These are phyloP conservation scores for Percopsis transmontana DNA, from an alignment of 2,113 vertebrate genomes.

Conservation along the genomic window DNA sequence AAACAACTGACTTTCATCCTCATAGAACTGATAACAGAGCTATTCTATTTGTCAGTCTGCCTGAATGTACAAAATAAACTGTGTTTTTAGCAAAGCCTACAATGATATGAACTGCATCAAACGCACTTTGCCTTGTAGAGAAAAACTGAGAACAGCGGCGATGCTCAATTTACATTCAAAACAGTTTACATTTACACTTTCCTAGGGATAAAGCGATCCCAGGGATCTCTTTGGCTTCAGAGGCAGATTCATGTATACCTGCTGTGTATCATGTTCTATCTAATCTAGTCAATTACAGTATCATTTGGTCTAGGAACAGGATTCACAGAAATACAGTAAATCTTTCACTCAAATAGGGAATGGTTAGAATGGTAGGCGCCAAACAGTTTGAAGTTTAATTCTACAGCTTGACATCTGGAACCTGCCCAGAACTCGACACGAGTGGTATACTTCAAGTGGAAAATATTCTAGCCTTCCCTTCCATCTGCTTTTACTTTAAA, in stretches of 20 bases:
- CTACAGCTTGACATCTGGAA: conserved; percentile 52
- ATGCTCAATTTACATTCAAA: no score
- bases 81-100: no score
- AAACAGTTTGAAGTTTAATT: conserved; percentile 58
- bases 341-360: conserved; percentile 31
- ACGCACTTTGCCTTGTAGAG: no score
- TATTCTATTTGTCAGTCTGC: no score
- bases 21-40: no score
- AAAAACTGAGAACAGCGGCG: no score
- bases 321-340: conserved; percentile 49
- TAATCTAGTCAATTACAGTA: neutral
- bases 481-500: conserved; percentile 76
- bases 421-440: conserved; percentile 57
- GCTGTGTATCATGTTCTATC: conserved; percentile 9
- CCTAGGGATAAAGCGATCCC: neutral
- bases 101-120: no score
- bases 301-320: conserved; percentile 22
- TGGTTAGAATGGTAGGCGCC: conserved; percentile 47
- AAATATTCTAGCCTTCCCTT: conserved; percentile 67
- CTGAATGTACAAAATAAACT: no score
- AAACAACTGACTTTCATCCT: conserved; percentile 7
- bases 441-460: conserved; percentile 67
- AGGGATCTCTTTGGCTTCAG: neutral
- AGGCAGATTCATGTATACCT: neutral
- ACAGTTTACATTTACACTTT: neutral